These are phyloP conservation scores for Thunnus albacares DNA, from an alignment of 2,797 vertebrate species.

Conservation along the genomic window DNA sequence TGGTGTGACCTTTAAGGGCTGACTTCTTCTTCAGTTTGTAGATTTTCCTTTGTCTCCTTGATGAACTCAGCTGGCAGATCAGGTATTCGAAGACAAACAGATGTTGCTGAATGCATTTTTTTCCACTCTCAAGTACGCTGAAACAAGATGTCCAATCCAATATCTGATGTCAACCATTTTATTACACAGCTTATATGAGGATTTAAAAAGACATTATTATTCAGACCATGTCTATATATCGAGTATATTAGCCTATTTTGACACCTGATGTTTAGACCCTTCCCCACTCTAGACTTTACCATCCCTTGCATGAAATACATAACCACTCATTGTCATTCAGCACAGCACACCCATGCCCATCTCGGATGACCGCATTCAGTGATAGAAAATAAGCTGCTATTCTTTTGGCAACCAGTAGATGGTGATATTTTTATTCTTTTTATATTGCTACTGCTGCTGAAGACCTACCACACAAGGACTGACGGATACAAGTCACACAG, in stretches of 20 bases:
- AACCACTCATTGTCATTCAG: constrained; percentile 53
- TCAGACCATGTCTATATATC: constrained; percentile 47
- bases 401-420: constrained; percentile 66
- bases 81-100: constrained; percentile 65
- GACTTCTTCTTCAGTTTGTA: constrained; percentile 72
- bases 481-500: constrained; percentile 26
- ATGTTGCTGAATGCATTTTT: constrained; percentile 51
- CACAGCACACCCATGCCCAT: constrained; percentile 54
- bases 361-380: constrained; percentile 38
- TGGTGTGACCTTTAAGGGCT: constrained; percentile 79
- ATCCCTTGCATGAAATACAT: constrained; percentile 56
- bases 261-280: constrained; percentile 55
- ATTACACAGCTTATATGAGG: constrained; percentile 65
- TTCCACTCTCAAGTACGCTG: constrained; percentile 54
- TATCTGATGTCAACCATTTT: constrained; percentile 79
- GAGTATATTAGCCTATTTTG: constrained; percentile 52
- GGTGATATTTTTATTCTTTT: constrained; percentile 71
- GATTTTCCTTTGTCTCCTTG: constrained; percentile 53
- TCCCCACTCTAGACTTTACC: constrained; percentile 27
- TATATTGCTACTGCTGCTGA: constrained; percentile 53
- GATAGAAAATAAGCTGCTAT: constrained; percentile 73
- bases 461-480: constrained; percentile 46
- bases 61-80: constrained; percentile 72
- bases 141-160: constrained; percentile 74
- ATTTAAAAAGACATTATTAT: constrained; percentile 53